Evolutionary conservation across 2,888 invertebrate genomes (phyloP).

Genomic region (Stenichneumon culpator): DNA sequence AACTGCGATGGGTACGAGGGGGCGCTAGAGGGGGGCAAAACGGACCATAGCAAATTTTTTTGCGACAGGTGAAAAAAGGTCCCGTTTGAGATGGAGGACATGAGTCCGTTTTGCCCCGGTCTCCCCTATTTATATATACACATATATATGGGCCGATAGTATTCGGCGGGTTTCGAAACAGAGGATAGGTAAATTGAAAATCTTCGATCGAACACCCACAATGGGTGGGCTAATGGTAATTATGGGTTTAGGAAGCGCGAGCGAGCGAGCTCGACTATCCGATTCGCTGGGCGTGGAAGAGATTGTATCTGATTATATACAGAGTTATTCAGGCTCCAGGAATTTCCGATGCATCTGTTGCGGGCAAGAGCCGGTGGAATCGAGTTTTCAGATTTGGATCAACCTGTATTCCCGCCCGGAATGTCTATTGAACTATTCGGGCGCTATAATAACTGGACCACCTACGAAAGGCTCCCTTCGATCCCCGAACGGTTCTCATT

Average conservation of each 20-base stretch:
- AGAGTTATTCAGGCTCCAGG: conserved; percentile 40
- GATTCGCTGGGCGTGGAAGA: conserved; percentile 82
- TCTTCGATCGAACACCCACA: conserved; percentile 76
- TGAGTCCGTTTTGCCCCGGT: not conserved
- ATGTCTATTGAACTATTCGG: conserved; percentile 73
- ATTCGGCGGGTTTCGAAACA: conserved; percentile 30
- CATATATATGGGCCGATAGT: conserved; percentile 1
- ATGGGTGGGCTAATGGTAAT: conserved; percentile 83
- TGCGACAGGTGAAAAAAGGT: not conserved
- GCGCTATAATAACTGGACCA: conserved; percentile 75
- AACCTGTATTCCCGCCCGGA: conserved; percentile 63
- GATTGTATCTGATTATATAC: conserved; percentile 77
- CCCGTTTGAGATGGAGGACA: not conserved
- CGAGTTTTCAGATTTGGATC: conserved; percentile 37
- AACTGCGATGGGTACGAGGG: not conserved
- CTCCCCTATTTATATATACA: not conserved
- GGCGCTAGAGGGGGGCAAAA: not conserved
- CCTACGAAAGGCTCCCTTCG: not conserved
- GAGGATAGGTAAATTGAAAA: conserved; percentile 77
- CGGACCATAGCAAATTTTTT: not conserved
- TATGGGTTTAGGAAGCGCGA: conserved; percentile 77
- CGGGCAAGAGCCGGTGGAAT: not conserved
- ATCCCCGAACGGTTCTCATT: not conserved
- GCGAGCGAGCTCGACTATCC: conserved; percentile 73
- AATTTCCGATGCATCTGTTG: conserved; percentile 36